Conservation (phyloP, 2,797 vertebrate genomes). For the Darevskia mixta region DNA sequence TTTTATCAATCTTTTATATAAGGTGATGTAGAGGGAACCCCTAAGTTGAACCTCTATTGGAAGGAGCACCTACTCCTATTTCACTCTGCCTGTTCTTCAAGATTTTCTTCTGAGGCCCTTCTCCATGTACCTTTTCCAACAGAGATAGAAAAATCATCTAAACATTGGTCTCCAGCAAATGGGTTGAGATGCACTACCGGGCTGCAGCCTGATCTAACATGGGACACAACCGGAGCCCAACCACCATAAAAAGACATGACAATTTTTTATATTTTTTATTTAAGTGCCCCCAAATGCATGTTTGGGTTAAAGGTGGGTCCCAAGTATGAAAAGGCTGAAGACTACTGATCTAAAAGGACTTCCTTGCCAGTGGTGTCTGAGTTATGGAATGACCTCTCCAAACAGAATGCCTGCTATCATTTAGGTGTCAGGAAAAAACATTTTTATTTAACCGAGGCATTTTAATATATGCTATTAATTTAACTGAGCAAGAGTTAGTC, state of each 20-base stretch:
- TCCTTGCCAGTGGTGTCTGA: background rate
- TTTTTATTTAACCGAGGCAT: background rate
- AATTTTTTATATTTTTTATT: no score
- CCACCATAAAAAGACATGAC: no score
- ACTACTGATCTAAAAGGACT: background rate
- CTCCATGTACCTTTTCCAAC: background rate
- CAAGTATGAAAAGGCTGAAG: no score
- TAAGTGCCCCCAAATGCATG: no score
- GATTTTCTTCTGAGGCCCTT: no score
- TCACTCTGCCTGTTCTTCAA: background rate
- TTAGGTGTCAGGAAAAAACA: background rate
- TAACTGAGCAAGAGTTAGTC: background rate
- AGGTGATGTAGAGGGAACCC: background rate
- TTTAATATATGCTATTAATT: background rate
- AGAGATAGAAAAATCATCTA: background rate
- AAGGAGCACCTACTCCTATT: background rate
- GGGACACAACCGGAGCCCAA: no score
- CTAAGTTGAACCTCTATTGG: background rate
- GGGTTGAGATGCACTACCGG: no score
- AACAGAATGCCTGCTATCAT: background rate
- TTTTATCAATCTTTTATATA: background rate
- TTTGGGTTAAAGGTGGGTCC: no score
- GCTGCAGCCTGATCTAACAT: no score
- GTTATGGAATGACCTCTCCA: background rate
- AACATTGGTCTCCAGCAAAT: background rate